Conservation (phyloP, 2,888 invertebrate species). For the Nesidiocoris tenuis region DNA sequence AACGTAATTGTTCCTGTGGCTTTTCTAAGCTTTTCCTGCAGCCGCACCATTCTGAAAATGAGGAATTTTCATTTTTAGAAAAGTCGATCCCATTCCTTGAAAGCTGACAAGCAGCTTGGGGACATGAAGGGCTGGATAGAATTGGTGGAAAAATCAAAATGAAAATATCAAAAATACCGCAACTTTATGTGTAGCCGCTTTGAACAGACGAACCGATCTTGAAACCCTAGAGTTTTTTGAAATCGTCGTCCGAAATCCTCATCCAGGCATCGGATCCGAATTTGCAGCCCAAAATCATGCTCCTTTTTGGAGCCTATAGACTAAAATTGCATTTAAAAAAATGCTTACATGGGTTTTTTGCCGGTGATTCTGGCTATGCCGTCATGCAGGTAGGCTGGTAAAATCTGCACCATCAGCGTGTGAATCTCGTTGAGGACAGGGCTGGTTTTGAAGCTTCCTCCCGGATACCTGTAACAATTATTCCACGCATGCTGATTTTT, state of each 20-base stretch:
- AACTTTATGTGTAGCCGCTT: no score
- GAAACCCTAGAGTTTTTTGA: no score
- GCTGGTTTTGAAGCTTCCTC: slow-evolving; percentile 55
- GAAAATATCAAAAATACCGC: no score
- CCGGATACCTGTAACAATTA: slow-evolving; percentile 54
- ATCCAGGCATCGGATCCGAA: no score
- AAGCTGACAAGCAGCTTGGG: not conserved
- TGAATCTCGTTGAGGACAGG: slow-evolving; percentile 57
- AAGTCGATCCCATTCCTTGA: not conserved
- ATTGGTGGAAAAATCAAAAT: no score
- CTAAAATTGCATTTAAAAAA: no score
- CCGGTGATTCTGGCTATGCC: slow-evolving; percentile 57
- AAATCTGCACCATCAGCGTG: slow-evolving; percentile 59
- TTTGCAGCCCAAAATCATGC: no score
- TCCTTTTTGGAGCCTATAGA: no score
- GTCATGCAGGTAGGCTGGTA: slow-evolving; percentile 62
- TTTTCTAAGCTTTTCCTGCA: slow-evolving; percentile 58
- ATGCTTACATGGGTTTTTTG: slow-evolving; percentile 56
- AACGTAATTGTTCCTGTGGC: slow-evolving; percentile 58
- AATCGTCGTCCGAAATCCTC: no score
- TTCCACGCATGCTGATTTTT: no score
- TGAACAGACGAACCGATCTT: no score
- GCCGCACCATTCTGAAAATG: slow-evolving; percentile 58
- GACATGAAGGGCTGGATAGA: no score
- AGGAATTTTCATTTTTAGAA: not conserved